phyloP scores from a whole-genome alignment of 2,797 vertebrate species.

The Lemur catta region DNA sequence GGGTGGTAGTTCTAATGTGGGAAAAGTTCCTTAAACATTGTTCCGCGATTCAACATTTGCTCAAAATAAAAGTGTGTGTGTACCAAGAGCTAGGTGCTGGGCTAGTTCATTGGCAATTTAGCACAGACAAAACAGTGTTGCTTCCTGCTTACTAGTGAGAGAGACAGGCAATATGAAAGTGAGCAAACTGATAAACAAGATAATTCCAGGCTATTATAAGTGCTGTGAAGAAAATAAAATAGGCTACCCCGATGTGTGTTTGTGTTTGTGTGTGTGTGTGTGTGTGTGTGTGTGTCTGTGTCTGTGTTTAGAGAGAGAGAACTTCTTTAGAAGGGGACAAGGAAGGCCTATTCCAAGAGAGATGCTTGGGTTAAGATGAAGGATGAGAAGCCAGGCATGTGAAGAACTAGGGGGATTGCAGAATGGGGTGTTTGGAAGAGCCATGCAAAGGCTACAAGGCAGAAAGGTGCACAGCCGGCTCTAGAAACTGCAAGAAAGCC shows the following conservation, averaged over 20 bases:
- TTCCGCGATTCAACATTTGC: slow-evolving; percentile 1
- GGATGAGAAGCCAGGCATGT: background rate
- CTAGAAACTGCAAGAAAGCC: background rate
- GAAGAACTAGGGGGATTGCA: background rate
- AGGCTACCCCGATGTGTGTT: background rate
- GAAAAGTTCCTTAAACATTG: background rate
- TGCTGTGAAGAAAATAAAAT: background rate
- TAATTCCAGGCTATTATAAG: background rate
- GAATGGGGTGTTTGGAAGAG: background rate
- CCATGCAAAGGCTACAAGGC: background rate
- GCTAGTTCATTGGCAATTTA: background rate
- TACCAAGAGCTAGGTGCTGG: background rate
- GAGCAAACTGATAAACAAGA: background rate
- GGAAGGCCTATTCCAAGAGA: background rate
- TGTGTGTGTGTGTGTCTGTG: background rate
- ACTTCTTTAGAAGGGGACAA: background rate
- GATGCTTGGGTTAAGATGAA: background rate
- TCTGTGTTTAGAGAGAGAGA: background rate
- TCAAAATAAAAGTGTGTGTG: background rate
- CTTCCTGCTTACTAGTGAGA: background rate
- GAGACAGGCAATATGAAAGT: background rate
- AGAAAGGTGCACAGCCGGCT: background rate
- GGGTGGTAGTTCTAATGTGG: background rate
- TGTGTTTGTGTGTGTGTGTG: background rate
- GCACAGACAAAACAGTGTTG: background rate